Conservation (phyloP, 2,888 invertebrate species). For the Rosalia funebris region DNA sequence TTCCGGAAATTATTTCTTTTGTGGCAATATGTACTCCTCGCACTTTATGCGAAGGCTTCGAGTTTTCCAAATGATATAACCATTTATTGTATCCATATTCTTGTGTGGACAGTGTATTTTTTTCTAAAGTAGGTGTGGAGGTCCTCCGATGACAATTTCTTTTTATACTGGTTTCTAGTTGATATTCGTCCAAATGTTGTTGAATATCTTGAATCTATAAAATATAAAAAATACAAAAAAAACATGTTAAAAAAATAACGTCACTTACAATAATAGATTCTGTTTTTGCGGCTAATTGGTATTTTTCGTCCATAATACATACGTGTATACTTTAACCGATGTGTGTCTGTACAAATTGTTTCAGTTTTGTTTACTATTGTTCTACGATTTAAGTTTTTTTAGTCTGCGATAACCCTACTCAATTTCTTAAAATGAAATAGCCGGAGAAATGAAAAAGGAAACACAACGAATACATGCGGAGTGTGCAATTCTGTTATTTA, state of each 20-base stretch:
- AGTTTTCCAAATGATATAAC: not conserved
- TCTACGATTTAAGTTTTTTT: too few species aligned
- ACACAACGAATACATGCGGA: too few species aligned
- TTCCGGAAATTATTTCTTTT: slow-evolving; percentile 5
- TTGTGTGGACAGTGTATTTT: not conserved
- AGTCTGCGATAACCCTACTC: too few species aligned
- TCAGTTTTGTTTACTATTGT: too few species aligned
- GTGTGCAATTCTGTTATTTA: too few species aligned
- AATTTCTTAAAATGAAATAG: too few species aligned
- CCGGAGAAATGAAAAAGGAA: too few species aligned
- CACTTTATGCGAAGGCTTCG: not conserved
- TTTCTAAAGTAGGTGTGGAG: slow-evolving; percentile 2
- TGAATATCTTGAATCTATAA: slow-evolving; percentile 8
- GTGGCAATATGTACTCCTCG: not conserved
- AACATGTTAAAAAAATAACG: too few species aligned
- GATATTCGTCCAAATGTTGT: slow-evolving; percentile 3
- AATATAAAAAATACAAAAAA: too few species aligned
- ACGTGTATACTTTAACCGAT: too few species aligned
- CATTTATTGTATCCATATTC: slow-evolving; percentile 6
- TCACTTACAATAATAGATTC: slow-evolving; percentile 7
- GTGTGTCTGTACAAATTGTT: too few species aligned
- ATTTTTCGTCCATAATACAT: not conserved
- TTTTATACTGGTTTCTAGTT: not conserved
- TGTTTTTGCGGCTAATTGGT: slow-evolving; percentile 4
- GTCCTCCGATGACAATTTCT: slow-evolving; percentile 3